Conservation (phyloP, 2,113 vertebrate genomes). For the Meleagris gallopavo region DNA sequence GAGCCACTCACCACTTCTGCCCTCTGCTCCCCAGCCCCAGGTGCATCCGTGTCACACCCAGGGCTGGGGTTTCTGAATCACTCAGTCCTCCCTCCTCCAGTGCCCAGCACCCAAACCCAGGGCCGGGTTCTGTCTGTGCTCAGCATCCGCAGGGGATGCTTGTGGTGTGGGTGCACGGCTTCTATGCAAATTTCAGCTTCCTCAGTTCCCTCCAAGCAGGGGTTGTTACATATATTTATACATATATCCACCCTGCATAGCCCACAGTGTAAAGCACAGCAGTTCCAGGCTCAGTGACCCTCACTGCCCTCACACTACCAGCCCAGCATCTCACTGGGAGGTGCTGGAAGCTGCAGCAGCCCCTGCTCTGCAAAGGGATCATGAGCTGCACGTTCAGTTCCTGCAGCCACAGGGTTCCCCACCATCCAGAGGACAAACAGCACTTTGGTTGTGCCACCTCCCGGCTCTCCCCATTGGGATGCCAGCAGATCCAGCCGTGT, state of each 20-base stretch:
- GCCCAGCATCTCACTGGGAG: not conserved
- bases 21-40: not conserved
- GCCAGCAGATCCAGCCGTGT: not conserved
- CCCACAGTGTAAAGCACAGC: accelerated
- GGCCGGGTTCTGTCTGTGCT: not conserved
- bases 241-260: not conserved
- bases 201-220: not conserved
- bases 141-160: accelerated
- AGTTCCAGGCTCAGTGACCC: accelerated
- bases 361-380: not conserved
- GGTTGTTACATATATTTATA: not conserved
- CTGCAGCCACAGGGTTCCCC: not conserved
- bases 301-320: not conserved
- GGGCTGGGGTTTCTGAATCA: accelerated
- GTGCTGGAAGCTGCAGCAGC: not conserved
- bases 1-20: not conserved
- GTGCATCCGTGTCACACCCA: not conserved
- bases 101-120: not conserved
- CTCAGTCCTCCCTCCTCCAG: not conserved
- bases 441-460: accelerated
- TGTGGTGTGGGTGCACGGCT: not conserved
- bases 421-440: not conserved
- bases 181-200: slow-evolving; percentile 12
- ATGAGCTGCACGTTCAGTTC: not conserved
- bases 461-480: not conserved